These are phyloP conservation scores for Drosophila histrio DNA, from an alignment of 2,888 invertebrate genomes.

Conservation along the genomic window DNA sequence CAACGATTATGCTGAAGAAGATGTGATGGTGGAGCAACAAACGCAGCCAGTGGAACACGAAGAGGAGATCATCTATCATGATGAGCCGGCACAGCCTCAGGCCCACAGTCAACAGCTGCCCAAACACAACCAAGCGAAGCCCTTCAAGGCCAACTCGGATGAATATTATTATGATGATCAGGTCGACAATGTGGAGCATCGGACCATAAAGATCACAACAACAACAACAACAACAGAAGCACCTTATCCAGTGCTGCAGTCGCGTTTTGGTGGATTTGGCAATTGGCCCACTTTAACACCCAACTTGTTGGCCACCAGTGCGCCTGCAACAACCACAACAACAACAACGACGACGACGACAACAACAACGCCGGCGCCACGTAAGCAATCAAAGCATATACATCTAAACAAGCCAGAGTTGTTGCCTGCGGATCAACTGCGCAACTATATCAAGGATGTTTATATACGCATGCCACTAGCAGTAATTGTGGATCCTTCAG, in stretches of 20 bases:
- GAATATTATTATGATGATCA: conserved; percentile 79
- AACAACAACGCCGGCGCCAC: conserved; percentile 43
- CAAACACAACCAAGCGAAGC: conserved; percentile 31
- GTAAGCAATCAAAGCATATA: conserved; percentile 82
- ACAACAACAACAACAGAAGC: conserved; percentile 31
- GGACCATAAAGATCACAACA: conserved; percentile 9
- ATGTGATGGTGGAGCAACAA: conserved; percentile 43
- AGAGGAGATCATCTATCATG: conserved; percentile 17
- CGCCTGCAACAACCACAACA: conserved; percentile 2
- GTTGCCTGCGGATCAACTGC: conserved; percentile 83
- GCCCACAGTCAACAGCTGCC: conserved; percentile 64
- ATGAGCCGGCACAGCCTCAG: conserved; percentile 62
- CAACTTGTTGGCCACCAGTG: conserved; percentile 13
- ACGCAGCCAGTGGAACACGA: conserved; percentile 30
- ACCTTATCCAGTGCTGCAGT: conserved; percentile 28
- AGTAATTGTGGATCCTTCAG: conserved; percentile 83
- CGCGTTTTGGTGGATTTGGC: conserved; percentile 46
- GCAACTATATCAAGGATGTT: conserved; percentile 84
- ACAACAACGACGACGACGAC: conserved; percentile 45
- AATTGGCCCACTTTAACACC: conserved; percentile 25
- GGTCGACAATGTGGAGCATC: conserved; percentile 19
- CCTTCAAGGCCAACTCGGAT: conserved; percentile 65
- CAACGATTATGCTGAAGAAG: conserved; percentile 69
- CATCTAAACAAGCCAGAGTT: conserved; percentile 75
- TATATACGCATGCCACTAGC: conserved; percentile 84